Evolutionary conservation across 1,140 invertebrate species (phyloP).

Genomic region (Antheraea mylitta): DNA sequence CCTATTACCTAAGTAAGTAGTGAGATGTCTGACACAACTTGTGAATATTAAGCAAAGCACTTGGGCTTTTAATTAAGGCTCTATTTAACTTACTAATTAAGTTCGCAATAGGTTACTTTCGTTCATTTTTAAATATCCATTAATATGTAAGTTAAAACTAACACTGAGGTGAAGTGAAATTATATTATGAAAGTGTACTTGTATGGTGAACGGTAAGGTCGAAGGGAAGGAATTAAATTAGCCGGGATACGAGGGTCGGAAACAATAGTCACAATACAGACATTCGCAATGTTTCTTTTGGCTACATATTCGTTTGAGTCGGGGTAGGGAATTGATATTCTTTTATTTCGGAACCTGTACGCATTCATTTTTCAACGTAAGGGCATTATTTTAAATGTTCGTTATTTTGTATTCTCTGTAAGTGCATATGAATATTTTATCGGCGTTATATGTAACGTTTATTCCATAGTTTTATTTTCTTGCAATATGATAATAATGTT

Average conservation of each 20-base stretch:
- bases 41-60: no score
- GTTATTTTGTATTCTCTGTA: neutral
- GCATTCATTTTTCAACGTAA: slow-evolving; percentile 3
- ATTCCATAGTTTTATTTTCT: neutral
- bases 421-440: neutral
- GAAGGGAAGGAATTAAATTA: slow-evolving; percentile 36
- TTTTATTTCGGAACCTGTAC: slow-evolving; percentile 12
- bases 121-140: neutral
- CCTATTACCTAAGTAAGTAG: no score
- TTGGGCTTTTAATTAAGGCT: no score
- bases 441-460: neutral
- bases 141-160: slow-evolving; percentile 5
- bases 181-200: slow-evolving; percentile 11
- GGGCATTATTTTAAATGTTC: neutral
- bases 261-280: slow-evolving; percentile 25
- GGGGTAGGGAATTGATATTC: slow-evolving; percentile 15
- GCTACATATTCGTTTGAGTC: slow-evolving; percentile 21
- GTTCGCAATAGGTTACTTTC: neutral
- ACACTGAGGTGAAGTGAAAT: slow-evolving; percentile 3
- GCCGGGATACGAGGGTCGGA: slow-evolving; percentile 19
- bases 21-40: no score
- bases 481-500: neutral
- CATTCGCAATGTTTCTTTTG: slow-evolving; percentile 30
- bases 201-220: slow-evolving; percentile 22
- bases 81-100: neutral